Evolutionary conservation across 2,888 invertebrate genomes (phyloP), one percentile per base, ranked within the genome.

Genomic region (Nomada goodeniana): DNA sequence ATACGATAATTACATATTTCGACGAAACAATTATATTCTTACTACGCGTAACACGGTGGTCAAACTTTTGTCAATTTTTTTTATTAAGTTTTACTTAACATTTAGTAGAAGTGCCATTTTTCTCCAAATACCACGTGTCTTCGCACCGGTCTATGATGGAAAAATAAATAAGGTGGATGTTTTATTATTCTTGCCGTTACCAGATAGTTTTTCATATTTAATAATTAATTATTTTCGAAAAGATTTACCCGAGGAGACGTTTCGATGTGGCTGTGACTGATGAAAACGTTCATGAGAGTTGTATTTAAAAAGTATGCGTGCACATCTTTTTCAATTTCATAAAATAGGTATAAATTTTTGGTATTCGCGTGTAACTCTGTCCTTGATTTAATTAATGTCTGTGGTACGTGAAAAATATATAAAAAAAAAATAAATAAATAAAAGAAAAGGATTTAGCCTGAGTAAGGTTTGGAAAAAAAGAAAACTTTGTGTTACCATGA

Each of bases 261-360:
- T 75, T 80, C 53, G 61, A 83, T 73, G 77, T 83, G 84, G 84
- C 84, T 84, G 84, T 84, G 84, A 84, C 77, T 55, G 71, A 82
- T 70, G 80, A 47, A 80, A 50, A 83, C 61, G 79, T 74, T 73
- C 50, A 52, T 55, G 61, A 75, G 75, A 78, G 74, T 80, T 69
- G 59, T 73, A 81, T 73, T 44, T 50, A 60, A 76, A 47, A 61
- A 68, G 13, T 47, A 67, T 78, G 73, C 29, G 47, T 50, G 55
- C 76, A 76, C 44, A 64, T 44, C 64, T 72, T 70, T 72, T 63
- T 75, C 47, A 65, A 76, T 76, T 60, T 47, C 67, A 63, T 36
- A 36, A 36, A 36, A 68, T 52, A 65, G 63, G 55, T 52, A 20
- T 68, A 26, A 65, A 52, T 68, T 53, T 71, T 60, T 59, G 70